These are phyloP conservation scores for Hylomyscus alleni DNA, from an alignment of 2,797 vertebrate species.

Conservation along the genomic window DNA sequence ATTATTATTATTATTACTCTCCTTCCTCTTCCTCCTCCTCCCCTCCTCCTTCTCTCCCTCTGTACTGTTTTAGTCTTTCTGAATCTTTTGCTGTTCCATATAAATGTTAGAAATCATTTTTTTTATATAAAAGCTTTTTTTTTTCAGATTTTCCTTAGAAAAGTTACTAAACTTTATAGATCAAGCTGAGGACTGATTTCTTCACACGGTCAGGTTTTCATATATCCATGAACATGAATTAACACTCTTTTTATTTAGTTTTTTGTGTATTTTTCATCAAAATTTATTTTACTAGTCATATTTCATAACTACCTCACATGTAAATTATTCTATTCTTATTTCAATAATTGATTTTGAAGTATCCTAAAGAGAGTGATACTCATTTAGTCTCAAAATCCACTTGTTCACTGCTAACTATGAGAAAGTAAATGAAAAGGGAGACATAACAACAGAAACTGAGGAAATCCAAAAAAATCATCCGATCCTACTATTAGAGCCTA, in stretches of 20 bases:
- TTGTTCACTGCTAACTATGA: background rate
- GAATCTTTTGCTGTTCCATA: background rate
- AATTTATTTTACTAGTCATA: background rate
- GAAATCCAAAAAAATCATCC: too few species aligned
- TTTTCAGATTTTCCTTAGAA: background rate
- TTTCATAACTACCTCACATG: too few species aligned
- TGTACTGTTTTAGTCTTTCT: background rate
- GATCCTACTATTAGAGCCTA: too few species aligned
- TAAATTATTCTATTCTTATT: background rate
- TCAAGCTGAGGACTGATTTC: background rate
- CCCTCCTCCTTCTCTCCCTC: background rate
- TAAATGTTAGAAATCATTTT: background rate
- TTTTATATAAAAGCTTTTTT: background rate
- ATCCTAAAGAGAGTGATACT: background rate
- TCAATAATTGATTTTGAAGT: background rate
- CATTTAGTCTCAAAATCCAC: background rate
- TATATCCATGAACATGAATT: background rate
- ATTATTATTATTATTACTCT: background rate
- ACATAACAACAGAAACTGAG: too few species aligned
- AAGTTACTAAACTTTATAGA: background rate
- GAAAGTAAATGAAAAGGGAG: too few species aligned
- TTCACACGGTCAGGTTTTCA: background rate
- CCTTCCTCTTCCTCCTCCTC: background rate
- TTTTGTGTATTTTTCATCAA: background rate
- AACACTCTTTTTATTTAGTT: background rate